These are phyloP conservation scores for Brachypalpus laphriformis DNA, from an alignment of 2,888 invertebrate species.

Conservation along the genomic window DNA sequence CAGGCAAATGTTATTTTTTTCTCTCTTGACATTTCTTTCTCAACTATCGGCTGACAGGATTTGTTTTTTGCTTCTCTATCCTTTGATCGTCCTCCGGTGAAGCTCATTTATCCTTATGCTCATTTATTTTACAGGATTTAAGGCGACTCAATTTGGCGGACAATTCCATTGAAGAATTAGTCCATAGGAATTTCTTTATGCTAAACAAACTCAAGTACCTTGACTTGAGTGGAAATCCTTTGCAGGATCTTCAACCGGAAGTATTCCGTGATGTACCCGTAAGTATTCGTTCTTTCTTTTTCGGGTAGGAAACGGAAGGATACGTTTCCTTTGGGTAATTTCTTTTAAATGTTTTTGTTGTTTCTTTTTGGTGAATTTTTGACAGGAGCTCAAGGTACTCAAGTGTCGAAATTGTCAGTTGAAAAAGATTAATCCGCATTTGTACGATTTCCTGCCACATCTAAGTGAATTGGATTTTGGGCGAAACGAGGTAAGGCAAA, in stretches of 20 bases:
- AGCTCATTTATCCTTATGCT: constrained; percentile 48
- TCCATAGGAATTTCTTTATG: constrained; percentile 89
- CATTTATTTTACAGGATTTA: constrained; percentile 84
- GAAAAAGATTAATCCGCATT: constrained; percentile 89
- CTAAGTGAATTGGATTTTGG: constrained; percentile 90
- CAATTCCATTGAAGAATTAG: constrained; percentile 87
- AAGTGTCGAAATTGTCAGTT: constrained; percentile 89
- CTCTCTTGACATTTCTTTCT: not conserved
- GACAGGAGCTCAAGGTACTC: constrained; percentile 87
- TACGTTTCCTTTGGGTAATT: not conserved
- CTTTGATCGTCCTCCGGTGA: constrained; percentile 27
- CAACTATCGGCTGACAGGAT: constrained; percentile 10
- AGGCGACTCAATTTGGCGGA: constrained; percentile 86
- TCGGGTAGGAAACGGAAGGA: not conserved
- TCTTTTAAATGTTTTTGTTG: not conserved
- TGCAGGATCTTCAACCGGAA: constrained; percentile 90
- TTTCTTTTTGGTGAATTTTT: not conserved
- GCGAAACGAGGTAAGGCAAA: constrained; percentile 85
- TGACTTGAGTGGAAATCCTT: constrained; percentile 90
- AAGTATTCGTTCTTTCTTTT: constrained; percentile 77
- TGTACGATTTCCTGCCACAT: constrained; percentile 89
- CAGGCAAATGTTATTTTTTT: not conserved
- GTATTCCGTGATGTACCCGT: constrained; percentile 89
- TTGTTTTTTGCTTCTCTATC: not conserved
- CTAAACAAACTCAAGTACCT: constrained; percentile 88